Evolutionary conservation across 92 coral and sea anemone species (phyloP).

Genomic region (Porites cylindrica): DNA sequence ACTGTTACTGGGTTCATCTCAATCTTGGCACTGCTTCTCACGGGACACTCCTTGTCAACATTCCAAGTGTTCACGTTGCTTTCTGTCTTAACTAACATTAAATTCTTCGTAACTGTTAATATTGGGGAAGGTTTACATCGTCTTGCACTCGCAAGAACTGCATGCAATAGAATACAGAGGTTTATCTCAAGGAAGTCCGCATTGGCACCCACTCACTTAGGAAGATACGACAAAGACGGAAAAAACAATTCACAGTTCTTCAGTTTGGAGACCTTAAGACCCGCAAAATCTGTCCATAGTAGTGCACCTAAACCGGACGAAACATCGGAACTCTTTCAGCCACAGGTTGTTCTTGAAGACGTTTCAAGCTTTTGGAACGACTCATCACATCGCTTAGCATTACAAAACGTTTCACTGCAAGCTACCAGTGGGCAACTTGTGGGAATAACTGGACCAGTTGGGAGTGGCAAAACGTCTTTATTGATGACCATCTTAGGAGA

Average conservation of each 20-base stretch:
- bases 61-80: slow-evolving; percentile 28
- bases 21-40: slow-evolving; percentile 2
- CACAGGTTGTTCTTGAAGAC: not conserved
- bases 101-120: not conserved
- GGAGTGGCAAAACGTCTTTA: slow-evolving; percentile 81
- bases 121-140: slow-evolving; percentile 13
- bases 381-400: not conserved
- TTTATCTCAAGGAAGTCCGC: not conserved
- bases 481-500: slow-evolving; percentile 90
- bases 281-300: slow-evolving; percentile 5
- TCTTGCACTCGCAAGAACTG: slow-evolving; percentile 13
- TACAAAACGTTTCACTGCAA: slow-evolving; percentile 19
- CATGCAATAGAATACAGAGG: slow-evolving; percentile 7
- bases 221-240: not conserved
- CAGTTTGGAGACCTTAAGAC: slow-evolving; percentile 11
- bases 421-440: slow-evolving; percentile 34
- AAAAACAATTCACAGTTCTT: not conserved
- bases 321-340: not conserved
- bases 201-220: not conserved
- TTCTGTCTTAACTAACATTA: slow-evolving; percentile 10
- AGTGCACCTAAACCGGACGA: not conserved
- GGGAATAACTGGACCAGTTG: slow-evolving; percentile 49
- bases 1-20: slow-evolving; percentile 11
- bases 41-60: not conserved
- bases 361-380: slow-evolving; percentile 17